Base-by-base conservation (phyloP, 2,113 vertebrate genomes). In the Nycticebus coucang region DNA sequence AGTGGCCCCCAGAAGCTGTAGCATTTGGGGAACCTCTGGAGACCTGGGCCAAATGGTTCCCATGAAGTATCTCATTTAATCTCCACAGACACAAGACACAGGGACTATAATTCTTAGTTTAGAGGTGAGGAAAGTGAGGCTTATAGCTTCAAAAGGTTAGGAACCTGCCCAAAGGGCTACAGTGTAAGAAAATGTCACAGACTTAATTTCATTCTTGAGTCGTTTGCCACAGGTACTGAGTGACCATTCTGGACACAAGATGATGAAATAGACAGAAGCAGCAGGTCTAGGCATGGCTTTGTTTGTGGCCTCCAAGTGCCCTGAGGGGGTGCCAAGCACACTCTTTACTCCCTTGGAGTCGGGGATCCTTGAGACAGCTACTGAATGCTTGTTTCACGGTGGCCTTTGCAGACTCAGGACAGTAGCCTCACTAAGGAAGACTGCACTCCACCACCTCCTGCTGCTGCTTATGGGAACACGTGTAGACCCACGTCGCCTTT, bases 201-300 rank as follows among this genome's bases (percentile, higher is more conserved):
- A 35, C 59, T 8, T 22, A 21, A 3, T 50, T 37, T 13, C 8
- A 22, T 28, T 87, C 57, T 91, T 0, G 2, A 33, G 21, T 71
- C n/a, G 5, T 66, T 71, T 60, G 21, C 35, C 30, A 18, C 18
- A 41, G 55, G 24, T 57, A 1, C 11, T 35, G 26, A 26, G 41
- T 26, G 8, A 9, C 45, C 45, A 4, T 9, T 28, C 0, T 14
- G 78, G 12, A 78, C 33, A 55, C 33, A 45, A 24, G 35, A 13
- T n/a, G 14, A 45, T 5, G 60, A 62, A 30, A 2, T 4, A 6
- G 64, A 22, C 0, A 7, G 12, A 74, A 11, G 6, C 1, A 1
- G 15, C 0, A 0, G 19, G 18, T 35, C n/a, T 14, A 24, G 1
- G 7, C 28, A 8, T n/a, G 8, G 14, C 60, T 66, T 21, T 59